These are phyloP conservation scores for Drosophila macrothrix DNA, from an alignment of 2,888 invertebrate genomes.

Conservation along the genomic window DNA sequence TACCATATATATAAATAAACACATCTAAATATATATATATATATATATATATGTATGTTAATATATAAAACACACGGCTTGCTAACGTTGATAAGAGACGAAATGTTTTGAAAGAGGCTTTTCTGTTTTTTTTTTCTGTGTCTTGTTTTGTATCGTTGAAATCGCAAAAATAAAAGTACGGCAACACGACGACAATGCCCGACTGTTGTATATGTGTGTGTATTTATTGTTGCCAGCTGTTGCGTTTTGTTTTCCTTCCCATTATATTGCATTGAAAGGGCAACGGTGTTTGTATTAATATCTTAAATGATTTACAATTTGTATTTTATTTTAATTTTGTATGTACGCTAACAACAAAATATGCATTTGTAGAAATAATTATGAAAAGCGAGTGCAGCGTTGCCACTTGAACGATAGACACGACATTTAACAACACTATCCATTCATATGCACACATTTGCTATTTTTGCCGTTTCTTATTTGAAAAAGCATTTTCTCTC, in stretches of 20 bases:
- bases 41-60: background rate
- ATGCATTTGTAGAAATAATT: background rate
- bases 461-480: slow-evolving; percentile 34
- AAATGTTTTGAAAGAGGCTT: slow-evolving; percentile 9
- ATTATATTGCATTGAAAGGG: slow-evolving; percentile 22
- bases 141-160: slow-evolving; percentile 16
- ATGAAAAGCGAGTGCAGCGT: slow-evolving; percentile 21
- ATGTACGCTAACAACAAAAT: background rate
- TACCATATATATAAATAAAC: slow-evolving; percentile 3
- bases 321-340: background rate
- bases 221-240: slow-evolving; percentile 38
- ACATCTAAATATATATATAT: background rate
- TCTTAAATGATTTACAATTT: background rate
- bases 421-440: slow-evolving; percentile 41
- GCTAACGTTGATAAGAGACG: slow-evolving; percentile 50
- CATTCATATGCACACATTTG: slow-evolving; percentile 24
- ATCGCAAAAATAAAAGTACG: slow-evolving; percentile 22
- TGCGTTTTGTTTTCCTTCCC: slow-evolving; percentile 4
- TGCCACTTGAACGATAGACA: slow-evolving; percentile 40
- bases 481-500: slow-evolving; percentile 15
- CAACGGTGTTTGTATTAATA: slow-evolving; percentile 16
- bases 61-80: slow-evolving; percentile 30
- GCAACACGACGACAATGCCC: slow-evolving; percentile 28
- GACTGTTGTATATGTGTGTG: background rate
- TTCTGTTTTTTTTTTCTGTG: slow-evolving; percentile 10